phyloP scores from a whole-genome alignment of 1,140 invertebrate genomes.

The Oppia nitens region DNA sequence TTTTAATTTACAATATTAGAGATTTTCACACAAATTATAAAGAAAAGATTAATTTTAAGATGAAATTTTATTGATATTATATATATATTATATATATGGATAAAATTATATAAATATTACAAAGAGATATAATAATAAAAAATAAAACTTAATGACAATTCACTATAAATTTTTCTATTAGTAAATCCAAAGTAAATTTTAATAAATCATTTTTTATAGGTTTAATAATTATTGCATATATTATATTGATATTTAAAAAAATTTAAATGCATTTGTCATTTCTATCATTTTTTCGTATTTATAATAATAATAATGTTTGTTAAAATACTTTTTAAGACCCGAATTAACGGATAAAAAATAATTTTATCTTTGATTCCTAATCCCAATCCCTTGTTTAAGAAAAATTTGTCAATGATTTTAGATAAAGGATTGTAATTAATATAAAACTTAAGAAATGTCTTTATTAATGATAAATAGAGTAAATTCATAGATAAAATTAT shows the following conservation, averaged over 20 bases:
- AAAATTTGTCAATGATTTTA: too few species aligned
- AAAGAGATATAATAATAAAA: neutral
- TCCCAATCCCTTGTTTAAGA: neutral
- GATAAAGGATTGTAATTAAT: neutral
- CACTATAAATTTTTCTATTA: neutral
- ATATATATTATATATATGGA: neutral
- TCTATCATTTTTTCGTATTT: too few species aligned
- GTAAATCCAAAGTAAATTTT: neutral
- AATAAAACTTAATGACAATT: neutral
- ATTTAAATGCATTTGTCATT: too few species aligned
- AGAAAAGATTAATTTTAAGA: neutral
- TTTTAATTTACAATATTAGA: neutral
- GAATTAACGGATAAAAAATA: neutral
- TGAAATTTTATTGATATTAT: neutral
- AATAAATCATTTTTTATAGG: neutral
- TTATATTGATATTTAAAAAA: too few species aligned
- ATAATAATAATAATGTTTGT: neutral
- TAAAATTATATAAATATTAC: neutral
- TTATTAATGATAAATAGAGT: neutral
- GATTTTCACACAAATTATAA: too few species aligned
- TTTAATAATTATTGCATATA: neutral
- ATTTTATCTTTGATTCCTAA: neutral
- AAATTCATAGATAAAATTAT: too few species aligned
- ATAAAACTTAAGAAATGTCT: neutral
- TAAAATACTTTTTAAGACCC: neutral